phyloP scores from a whole-genome alignment of 1,140 invertebrate species.

The Sycophaga agraensis region DNA sequence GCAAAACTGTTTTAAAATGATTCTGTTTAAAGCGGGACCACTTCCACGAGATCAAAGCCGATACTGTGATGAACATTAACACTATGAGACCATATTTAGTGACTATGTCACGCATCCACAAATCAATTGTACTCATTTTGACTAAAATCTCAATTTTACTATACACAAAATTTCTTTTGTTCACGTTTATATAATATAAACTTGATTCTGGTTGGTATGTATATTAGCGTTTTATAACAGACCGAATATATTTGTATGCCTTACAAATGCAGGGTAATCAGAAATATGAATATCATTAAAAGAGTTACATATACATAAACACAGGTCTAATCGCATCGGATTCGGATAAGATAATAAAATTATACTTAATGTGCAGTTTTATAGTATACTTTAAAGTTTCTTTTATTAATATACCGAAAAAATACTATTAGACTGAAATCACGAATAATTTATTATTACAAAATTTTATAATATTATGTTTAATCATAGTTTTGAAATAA shows the following conservation, averaged over 20 bases:
- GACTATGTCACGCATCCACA: conserved; percentile 46
- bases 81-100: conserved; percentile 39
- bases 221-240: not conserved
- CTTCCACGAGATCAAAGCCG: conserved; percentile 31
- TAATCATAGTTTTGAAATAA: no score
- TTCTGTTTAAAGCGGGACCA: conserved; percentile 39
- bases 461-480: no score
- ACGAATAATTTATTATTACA: no score
- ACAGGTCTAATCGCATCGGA: not conserved
- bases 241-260: conserved; percentile 1
- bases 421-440: no score
- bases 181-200: not conserved
- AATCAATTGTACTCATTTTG: conserved; percentile 43
- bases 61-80: conserved; percentile 19
- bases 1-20: conserved; percentile 41
- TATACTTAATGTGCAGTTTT: not conserved
- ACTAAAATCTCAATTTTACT: not conserved
- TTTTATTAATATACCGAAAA: no score
- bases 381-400: no score
- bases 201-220: no score
- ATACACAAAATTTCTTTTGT: not conserved
- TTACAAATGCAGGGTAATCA: not conserved
- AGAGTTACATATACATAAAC: not conserved
- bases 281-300: not conserved
- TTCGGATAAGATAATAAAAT: conserved; percentile 31